A percentile compares a stretch with the other conserved stretches of the same genome.
These are phyloP conservation scores for Apis florea DNA, from an alignment of 1,140 invertebrate species.

Conservation along the genomic window DNA sequence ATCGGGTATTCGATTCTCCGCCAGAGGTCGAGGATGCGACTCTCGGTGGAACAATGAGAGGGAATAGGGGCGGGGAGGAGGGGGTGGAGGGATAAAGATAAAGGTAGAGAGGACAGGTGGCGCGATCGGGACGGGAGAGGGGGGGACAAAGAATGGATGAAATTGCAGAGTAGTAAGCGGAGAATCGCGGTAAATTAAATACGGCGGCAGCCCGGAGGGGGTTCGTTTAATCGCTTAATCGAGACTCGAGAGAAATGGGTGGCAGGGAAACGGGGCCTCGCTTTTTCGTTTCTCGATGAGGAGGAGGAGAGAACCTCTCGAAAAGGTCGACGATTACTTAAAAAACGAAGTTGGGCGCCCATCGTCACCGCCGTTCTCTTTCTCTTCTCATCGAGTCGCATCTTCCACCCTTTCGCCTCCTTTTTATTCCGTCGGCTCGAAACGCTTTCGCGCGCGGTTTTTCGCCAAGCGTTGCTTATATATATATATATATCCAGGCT, in stretches of 20 bases:
- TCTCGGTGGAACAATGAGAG: slow-evolving; percentile 42
- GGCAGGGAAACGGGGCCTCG: slow-evolving; percentile 37
- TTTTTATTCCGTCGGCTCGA: slow-evolving; percentile 7
- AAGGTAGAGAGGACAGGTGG: background rate
- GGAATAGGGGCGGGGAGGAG: background rate
- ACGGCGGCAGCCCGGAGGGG: slow-evolving; percentile 49
- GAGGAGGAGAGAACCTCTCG: slow-evolving; percentile 56
- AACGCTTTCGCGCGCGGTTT: slow-evolving; percentile 31
- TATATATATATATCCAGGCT: background rate
- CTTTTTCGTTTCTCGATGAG: slow-evolving; percentile 52
- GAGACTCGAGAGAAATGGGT: slow-evolving; percentile 57
- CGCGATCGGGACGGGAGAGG: slow-evolving; percentile 9
- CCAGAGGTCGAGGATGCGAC: background rate
- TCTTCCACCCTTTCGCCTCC: slow-evolving; percentile 1
- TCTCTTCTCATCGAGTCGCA: background rate
- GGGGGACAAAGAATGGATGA: slow-evolving; percentile 43
- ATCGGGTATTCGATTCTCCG: slow-evolving; percentile 40
- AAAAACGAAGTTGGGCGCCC: slow-evolving; percentile 56
- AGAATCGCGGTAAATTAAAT: slow-evolving; percentile 69
- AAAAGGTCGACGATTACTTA: slow-evolving; percentile 69
- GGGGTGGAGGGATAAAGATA: background rate
- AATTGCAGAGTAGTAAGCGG: slow-evolving; percentile 44
- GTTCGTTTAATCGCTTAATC: slow-evolving; percentile 73
- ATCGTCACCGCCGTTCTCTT: slow-evolving; percentile 40
- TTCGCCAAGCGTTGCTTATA: background rate